phyloP scores from a whole-genome alignment of 2,113 vertebrate species.

The Trematomus loennbergii region DNA sequence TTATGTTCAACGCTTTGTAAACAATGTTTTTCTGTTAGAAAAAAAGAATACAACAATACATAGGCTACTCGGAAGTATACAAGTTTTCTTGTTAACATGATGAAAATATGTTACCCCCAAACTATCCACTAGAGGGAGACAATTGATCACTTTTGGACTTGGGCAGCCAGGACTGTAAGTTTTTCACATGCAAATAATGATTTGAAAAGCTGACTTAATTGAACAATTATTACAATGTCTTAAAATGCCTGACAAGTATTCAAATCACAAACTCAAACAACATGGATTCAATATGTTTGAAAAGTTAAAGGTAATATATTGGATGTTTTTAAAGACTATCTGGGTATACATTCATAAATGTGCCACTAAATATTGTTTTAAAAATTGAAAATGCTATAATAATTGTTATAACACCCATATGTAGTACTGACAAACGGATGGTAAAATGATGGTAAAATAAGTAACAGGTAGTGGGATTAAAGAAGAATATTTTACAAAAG shows the following conservation, averaged over 20 bases:
- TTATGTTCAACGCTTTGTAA: not conserved
- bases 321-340: no score
- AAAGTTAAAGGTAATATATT: not conserved
- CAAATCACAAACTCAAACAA: not conserved
- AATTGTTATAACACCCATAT: not conserved
- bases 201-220: conserved; percentile 4
- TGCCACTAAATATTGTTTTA: no score
- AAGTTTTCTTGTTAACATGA: not conserved
- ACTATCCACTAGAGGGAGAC: conserved; percentile 73
- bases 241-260: not conserved
- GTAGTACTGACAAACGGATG: not conserved
- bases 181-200: not conserved
- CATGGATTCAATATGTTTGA: not conserved
- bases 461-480: not conserved
- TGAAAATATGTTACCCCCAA: not conserved
- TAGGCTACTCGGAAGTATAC: not conserved
- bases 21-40: not conserved
- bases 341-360: no score
- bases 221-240: not conserved
- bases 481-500: not conserved
- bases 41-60: not conserved
- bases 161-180: not conserved
- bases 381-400: not conserved
- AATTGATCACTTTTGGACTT: conserved; percentile 40
- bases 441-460: not conserved